Evolutionary conservation across 2,888 invertebrate genomes (phyloP).

Genomic region (Tethea ocularis): DNA sequence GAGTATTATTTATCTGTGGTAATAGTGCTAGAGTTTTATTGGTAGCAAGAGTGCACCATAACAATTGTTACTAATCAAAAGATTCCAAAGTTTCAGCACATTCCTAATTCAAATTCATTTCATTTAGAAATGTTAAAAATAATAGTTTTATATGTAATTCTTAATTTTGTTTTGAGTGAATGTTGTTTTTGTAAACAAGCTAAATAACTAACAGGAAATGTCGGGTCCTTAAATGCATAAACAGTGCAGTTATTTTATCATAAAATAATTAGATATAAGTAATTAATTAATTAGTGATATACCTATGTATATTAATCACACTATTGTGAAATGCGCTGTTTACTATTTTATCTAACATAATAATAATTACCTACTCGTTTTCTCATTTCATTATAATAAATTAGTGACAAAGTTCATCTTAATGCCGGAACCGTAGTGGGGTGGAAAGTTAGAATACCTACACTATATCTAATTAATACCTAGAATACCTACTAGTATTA

Average conservation of each 20-base stretch:
- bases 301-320: not conserved
- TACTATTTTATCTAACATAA: not conserved
- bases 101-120: too few species aligned
- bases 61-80: too few species aligned
- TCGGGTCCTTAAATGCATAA: not conserved
- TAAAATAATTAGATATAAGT: not conserved
- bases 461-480: not conserved
- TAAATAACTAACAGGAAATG: not conserved
- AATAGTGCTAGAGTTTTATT: too few species aligned
- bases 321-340: not conserved
- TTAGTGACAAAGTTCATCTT: constrained; percentile 9
- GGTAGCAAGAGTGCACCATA: too few species aligned
- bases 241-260: not conserved
- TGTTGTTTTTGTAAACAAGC: not conserved
- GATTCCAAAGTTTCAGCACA: too few species aligned
- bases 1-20: too few species aligned
- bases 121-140: too few species aligned
- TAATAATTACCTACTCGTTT: not conserved
- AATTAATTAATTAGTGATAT: not conserved
- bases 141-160: too few species aligned
- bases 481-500: too few species aligned
- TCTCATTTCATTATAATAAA: not conserved
- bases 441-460: not conserved
- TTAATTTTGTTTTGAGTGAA: too few species aligned
- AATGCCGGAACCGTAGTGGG: not conserved